Conservation (phyloP, 2,113 vertebrate genomes). For the Anolis sagrei region DNA sequence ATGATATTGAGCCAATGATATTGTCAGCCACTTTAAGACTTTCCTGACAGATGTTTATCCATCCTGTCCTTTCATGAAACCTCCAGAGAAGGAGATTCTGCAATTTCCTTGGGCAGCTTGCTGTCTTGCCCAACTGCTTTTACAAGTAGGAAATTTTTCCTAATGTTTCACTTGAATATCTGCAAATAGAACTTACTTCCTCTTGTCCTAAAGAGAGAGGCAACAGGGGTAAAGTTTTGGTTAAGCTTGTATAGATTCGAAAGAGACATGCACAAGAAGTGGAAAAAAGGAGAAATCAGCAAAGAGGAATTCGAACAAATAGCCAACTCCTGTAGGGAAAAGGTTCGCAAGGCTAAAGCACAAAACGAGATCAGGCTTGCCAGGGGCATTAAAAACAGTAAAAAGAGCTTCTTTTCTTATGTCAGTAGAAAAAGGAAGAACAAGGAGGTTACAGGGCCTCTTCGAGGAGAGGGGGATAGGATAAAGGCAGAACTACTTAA, state of each 20-base stretch:
- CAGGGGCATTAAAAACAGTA: too few relatives aligned
- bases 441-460: too few relatives aligned
- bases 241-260: neutral
- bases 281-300: too few relatives aligned
- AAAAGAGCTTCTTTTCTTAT: too few relatives aligned
- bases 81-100: conserved; percentile 31
- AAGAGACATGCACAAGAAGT: too few relatives aligned
- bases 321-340: too few relatives aligned
- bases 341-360: too few relatives aligned
- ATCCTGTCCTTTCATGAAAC: conserved; percentile 32
- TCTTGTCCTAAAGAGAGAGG: conserved; percentile 28
- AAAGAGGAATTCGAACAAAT: too few relatives aligned
- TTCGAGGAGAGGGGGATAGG: too few relatives aligned
- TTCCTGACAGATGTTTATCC: conserved; percentile 36
- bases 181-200: conserved; percentile 35
- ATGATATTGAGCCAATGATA: neutral
- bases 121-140: conserved; percentile 23
- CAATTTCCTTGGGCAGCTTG: conserved; percentile 33
- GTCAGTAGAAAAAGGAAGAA: too few relatives aligned
- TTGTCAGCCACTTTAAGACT: neutral
- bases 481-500: too few relatives aligned
- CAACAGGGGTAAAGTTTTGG: neutral
- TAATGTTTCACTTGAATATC: conserved; percentile 31
- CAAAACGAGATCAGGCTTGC: too few relatives aligned
- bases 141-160: conserved; percentile 37